phyloP scores from a whole-genome alignment of 2,113 vertebrate genomes.

The Spilogale gracilis region DNA sequence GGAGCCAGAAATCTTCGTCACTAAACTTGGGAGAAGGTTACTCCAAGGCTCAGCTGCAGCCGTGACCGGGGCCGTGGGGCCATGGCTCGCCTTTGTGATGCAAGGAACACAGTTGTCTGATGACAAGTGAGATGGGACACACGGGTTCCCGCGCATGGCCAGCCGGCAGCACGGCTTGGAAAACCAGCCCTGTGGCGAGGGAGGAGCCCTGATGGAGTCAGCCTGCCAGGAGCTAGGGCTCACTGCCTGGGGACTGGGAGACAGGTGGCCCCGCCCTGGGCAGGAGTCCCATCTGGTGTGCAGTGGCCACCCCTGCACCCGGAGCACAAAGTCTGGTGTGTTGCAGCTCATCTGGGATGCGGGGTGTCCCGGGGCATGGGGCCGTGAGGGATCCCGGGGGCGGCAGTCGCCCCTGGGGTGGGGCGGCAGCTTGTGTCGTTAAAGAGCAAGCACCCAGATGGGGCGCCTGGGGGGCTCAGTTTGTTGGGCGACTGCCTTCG shows the following conservation, averaged over 20 bases:
- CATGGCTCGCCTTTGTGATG: rapidly evolving
- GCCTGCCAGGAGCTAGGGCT: conserved; percentile 66
- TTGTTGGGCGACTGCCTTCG: too few relatives aligned
- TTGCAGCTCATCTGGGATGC: too few relatives aligned
- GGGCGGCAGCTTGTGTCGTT: neutral
- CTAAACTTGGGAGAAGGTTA: neutral
- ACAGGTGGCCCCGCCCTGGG: neutral
- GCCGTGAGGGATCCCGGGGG: neutral
- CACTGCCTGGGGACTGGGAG: neutral
- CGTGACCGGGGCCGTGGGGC: neutral
- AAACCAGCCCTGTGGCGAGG: neutral
- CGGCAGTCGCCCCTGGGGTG: too few relatives aligned
- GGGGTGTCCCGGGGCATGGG: neutral
- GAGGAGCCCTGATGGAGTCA: neutral
- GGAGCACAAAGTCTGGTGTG: neutral
- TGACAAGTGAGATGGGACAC: rapidly evolving
- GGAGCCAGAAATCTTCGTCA: neutral
- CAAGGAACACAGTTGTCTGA: rapidly evolving
- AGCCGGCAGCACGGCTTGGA: neutral
- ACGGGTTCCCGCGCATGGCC: rapidly evolving
- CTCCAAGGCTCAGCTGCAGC: too few relatives aligned
- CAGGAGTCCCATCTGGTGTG: too few relatives aligned
- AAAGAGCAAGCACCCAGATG: neutral
- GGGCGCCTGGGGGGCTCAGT: too few relatives aligned
- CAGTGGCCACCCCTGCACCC: neutral